A percentile compares a stretch with the other conserved stretches of the same genome.
Conservation (phyloP, 2,888 invertebrate species). For the Hirudinaria manillensis region DNA sequence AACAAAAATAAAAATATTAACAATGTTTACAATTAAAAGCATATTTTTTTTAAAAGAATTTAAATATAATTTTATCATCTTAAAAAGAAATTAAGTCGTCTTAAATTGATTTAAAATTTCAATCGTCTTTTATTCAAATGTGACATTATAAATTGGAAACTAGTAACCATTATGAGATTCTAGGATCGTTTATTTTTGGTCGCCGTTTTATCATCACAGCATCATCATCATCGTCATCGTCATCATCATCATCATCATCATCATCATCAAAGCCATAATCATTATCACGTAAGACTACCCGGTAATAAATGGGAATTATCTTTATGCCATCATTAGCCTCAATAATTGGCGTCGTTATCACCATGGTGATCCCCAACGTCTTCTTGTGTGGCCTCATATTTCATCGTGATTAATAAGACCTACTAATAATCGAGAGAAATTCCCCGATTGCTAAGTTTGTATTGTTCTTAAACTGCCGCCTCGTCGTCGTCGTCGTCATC, state of each 20-base stretch:
- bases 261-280: slow-evolving; percentile 22
- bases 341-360: slow-evolving; percentile 2
- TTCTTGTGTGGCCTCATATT: not conserved
- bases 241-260: slow-evolving; percentile 28
- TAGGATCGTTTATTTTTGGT: too few relatives aligned
- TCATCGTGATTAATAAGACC: not conserved
- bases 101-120: too few relatives aligned
- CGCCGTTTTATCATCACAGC: not conserved
- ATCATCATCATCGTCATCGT: slow-evolving; percentile 26
- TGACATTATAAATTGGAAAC: too few relatives aligned
- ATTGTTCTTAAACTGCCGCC: not conserved
- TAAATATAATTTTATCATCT: too few relatives aligned
- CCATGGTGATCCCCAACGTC: not conserved
- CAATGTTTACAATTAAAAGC: too few relatives aligned
- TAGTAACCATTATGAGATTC: too few relatives aligned
- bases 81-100: too few relatives aligned
- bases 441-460: not conserved
- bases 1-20: too few relatives aligned
- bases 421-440: not conserved
- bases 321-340: too few relatives aligned
- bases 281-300: not conserved
- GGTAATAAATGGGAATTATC: too few relatives aligned
- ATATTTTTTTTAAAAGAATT: too few relatives aligned
- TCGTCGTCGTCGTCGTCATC: not conserved
- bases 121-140: too few relatives aligned